Base-by-base conservation (phyloP, 1,140 invertebrate species). In the Triops cancriformis region DNA sequence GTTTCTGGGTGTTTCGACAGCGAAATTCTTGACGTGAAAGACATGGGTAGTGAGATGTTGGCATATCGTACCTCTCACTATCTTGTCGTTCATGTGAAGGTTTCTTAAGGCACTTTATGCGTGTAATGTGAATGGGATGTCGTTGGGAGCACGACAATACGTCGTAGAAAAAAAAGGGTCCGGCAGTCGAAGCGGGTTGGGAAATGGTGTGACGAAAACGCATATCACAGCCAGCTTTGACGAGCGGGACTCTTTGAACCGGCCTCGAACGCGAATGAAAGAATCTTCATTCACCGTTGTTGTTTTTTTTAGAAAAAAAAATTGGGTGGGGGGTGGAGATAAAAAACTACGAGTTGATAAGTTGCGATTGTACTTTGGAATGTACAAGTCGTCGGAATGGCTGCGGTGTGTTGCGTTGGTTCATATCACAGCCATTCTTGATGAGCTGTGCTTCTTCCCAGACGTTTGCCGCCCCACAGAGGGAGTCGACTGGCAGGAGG, bases 41-140 rank as follows among this genome's bases (percentile, higher is more conserved):
- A 95, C 93, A 94, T 93, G 93, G 93, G 93, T 95, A 94, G 93
- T 94, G 93, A 94, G 92, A 94, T 94, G 92, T 89, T 87, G 85
- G 81, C 77, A 80, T 81, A 81, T 81, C 83, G 74, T 83, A 85
- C 89, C 88, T 92, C 92, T 95, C 92, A 93, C 92, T 95, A 94
- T 90, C 91, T 92, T 94, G 93, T 95, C 93, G 94, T 95, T 94
- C 93, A 92, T 91, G 89, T 84, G 84, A 88, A 84, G 82, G 77
- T 72, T 45, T 73, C 73, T 64, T 26, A 43, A 31, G 41, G 14
- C 31, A 18, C 41, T 51, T 23, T 23, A 51, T 27, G 1, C 41
- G 28, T 79, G 37, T 73, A 26, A 11, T 45, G 41, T 12, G 7
- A 73, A 18, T n/a, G 23, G 51, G 51, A 23, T 23, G 51, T n/a